Evolutionary conservation across 92 coral and sea anemone species (phyloP).

Genomic region (Virgularia gustaviana): DNA sequence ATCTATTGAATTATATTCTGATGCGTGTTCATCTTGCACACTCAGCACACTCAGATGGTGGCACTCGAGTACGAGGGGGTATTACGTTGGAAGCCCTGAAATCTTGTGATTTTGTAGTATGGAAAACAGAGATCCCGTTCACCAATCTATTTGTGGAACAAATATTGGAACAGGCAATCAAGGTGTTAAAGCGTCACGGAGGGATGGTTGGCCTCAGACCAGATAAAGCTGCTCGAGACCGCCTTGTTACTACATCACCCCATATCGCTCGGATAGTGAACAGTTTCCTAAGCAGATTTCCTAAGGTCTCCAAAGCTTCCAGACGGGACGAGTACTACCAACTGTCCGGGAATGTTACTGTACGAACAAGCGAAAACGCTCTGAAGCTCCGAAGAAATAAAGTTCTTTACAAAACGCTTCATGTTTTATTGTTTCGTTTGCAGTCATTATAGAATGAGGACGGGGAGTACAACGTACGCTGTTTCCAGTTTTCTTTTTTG

Average conservation of each 20-base stretch:
- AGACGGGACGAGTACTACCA: slow-evolving; percentile 32
- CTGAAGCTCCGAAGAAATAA: slow-evolving; percentile 20
- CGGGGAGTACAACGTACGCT: too few relatives aligned
- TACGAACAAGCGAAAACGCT: slow-evolving; percentile 16
- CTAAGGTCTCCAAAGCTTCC: slow-evolving; percentile 13
- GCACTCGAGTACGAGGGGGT: slow-evolving; percentile 14
- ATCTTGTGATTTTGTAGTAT: slow-evolving; percentile 41
- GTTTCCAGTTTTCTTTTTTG: too few relatives aligned
- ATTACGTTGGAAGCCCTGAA: slow-evolving; percentile 33
- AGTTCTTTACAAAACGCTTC: too few relatives aligned
- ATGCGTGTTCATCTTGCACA: slow-evolving; percentile 10
- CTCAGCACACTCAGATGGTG: slow-evolving; percentile 16
- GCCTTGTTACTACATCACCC: slow-evolving; percentile 37
- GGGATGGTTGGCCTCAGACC: slow-evolving; percentile 41
- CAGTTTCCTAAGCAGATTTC: slow-evolving; percentile 1
- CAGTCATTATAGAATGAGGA: too few relatives aligned
- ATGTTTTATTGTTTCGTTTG: too few relatives aligned
- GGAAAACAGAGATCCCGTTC: slow-evolving; percentile 42
- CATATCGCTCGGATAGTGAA: slow-evolving; percentile 14
- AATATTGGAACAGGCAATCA: slow-evolving; percentile 35
- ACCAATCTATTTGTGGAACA: neutral
- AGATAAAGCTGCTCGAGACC: slow-evolving; percentile 36
- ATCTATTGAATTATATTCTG: too few relatives aligned
- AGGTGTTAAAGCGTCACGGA: slow-evolving; percentile 33
- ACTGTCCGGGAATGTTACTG: slow-evolving; percentile 31